Evolutionary conservation across 2,113 vertebrate genomes (phyloP), one percentile per base, ranked within the genome.

Genomic region (Puffinus mauretanicus): DNA sequence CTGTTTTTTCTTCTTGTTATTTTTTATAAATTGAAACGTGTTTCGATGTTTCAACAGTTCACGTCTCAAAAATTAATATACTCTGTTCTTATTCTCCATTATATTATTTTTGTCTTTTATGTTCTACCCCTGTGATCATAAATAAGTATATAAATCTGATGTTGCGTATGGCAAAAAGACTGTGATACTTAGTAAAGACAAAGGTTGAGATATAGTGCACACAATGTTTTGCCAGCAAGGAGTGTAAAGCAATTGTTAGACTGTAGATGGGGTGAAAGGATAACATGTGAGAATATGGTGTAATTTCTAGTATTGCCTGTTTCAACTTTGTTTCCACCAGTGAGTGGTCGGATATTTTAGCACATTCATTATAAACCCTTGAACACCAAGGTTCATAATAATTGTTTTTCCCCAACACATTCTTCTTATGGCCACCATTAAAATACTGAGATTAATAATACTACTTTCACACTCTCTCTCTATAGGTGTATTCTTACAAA

Each of bases 211-310:
- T 27, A 17, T 24, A 67, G 30, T 20, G 2, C 22, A 19, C 11
- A 20, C 29, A 47, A 5, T 81, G 40, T 78, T 90, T 94, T 64
- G 67, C 67, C 38, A 80, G 29, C 52, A 72, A 82, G 15, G 67
- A 85, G 64, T 96, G 93, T 88, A 96, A 92, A 95, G 88, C 92
- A 90, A 76, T 90, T 96, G 76, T 96, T 85, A 94, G 87, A 94
- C 94, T 96, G 92, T 96, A 97, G 95, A 85, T 97, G 95, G 97
- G 73, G 90, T 92, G 90, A 95, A 97, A 97, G 95, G 88, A 95
- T 96, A 70, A 90, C n/a, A 71, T 78, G 32, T 90, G 82, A 87
- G 94, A 82, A 83, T 52, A 20, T 4, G 17, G 60, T 54, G 72
- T 82, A 51, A 75, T 82, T 95, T 91, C 30, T 88, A 38, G n/a